Evolutionary conservation across 2,888 invertebrate species (phyloP).

Genomic region (Oxytorus armatus): DNA sequence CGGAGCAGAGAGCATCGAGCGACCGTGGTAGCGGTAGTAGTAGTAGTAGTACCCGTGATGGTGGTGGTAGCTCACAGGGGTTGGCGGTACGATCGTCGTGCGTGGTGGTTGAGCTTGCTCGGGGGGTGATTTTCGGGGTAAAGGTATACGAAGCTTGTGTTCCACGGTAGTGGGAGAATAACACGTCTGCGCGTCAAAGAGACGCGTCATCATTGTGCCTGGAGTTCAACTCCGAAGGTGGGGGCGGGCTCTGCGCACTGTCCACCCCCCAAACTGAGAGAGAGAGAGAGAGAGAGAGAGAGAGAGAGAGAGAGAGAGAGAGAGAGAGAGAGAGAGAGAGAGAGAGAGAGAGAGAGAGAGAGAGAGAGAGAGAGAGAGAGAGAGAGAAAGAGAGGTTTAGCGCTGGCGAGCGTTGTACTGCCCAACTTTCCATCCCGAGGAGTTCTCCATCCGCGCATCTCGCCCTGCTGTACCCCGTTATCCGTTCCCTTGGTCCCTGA

Average conservation of each 20-base stretch:
- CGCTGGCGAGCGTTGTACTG: constrained; percentile 73
- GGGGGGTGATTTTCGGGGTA: constrained; percentile 79
- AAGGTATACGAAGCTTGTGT: constrained; percentile 77
- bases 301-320: constrained; percentile 31
- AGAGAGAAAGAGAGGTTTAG: constrained; percentile 40
- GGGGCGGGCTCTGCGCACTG: constrained; percentile 84
- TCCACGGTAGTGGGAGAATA: constrained; percentile 52
- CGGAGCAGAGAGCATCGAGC: constrained; percentile 47
- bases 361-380: constrained; percentile 28
- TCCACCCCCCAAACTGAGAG: constrained; percentile 79
- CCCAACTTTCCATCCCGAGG: constrained; percentile 66
- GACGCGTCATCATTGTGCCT: constrained; percentile 66
- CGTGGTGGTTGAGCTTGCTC: constrained; percentile 51
- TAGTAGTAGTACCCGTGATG: constrained; percentile 69
- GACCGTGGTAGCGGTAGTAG: constrained; percentile 38
- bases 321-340: constrained; percentile 29
- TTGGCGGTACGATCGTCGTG: not conserved
- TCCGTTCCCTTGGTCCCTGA: constrained; percentile 39
- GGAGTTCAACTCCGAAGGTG: constrained; percentile 79
- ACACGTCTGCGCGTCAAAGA: constrained; percentile 66
- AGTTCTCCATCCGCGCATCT: constrained; percentile 66
- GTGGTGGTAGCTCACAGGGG: no score
- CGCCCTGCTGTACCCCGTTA: constrained; percentile 53
- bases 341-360: constrained; percentile 38
- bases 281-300: constrained; percentile 44